Base-by-base conservation (phyloP, 2,888 invertebrate genomes). In the Latrodectus hesperus region DNA sequence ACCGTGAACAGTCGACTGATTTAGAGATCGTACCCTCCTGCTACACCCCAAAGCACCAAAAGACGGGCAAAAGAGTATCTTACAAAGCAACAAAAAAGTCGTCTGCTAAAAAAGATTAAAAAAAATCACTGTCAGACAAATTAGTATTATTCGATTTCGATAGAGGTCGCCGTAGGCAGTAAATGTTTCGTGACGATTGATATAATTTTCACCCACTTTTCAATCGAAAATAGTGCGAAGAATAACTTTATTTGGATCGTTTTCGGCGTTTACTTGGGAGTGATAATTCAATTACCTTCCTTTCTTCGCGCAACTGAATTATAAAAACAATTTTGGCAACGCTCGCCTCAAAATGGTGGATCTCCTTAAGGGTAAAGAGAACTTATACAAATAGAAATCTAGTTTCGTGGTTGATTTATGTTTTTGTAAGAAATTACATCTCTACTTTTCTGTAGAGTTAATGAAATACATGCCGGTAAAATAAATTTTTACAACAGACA, bases 91-190 rank as follows among this genome's bases (percentile, higher is more conserved):
- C 60, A 60, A 60, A 60, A n/a, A 60, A 12, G n/a, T 60, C 12
- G 60, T 38, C 6, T 38, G 10, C 9, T 12, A 60, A 60, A 16
- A 16, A 16, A 16, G 60, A n/a, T 60, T 6, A 60, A 60, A 16
- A 60, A 10, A 60, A 60, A 60, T 38, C 38, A 38, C 38, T 38
- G 38, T 38, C 38, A 38, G 38, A 38, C 38, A 60, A 60, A 60
- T 60, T 60, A 71, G n/a, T 71, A 16, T 14, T 51, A n/a, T 51
- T 38, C 51, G 76, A 76, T 49, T 65, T 64, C 76, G 38, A 76
- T 76, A 65, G 76, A 76, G n/a, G 65, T 76, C 76, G 64, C 76
- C 64, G 38, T 17, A 65, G 76, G 65, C 67, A n/a, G 17, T 65
- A 10, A 60, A 60, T n/a, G n/a, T n/a, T 60, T 16, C 12, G 60